Evolutionary conservation across 1,140 invertebrate genomes (phyloP).

Genomic region (Drosophila ambigua): DNA sequence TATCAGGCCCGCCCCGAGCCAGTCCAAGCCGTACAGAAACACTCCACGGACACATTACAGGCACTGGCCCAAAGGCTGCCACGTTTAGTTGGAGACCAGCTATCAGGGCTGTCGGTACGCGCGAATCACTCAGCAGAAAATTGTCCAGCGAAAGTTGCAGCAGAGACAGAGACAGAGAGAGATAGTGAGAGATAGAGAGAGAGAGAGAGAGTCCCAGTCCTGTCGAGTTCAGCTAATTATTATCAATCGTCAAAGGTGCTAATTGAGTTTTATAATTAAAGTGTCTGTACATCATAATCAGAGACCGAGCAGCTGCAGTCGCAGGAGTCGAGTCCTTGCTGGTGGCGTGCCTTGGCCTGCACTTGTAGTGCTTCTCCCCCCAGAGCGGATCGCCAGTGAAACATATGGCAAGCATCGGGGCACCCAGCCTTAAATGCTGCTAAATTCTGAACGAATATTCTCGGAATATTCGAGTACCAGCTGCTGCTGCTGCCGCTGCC

Average conservation of each 20-base stretch:
- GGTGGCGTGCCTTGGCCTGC: background rate
- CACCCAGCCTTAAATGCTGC: constrained; percentile 50
- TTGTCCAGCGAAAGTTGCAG: background rate
- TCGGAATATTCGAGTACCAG: constrained; percentile 19
- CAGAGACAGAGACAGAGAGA: background rate
- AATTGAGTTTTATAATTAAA: constrained; percentile 69
- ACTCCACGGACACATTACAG: constrained; percentile 36
- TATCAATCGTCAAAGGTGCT: constrained; percentile 41
- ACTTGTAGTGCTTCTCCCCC: constrained; percentile 49
- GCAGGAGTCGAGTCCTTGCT: constrained; percentile 20
- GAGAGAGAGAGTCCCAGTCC: background rate
- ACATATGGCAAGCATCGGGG: constrained; percentile 46
- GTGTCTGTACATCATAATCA: constrained; percentile 29
- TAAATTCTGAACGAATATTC: constrained; percentile 37
- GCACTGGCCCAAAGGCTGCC: constrained; percentile 31
- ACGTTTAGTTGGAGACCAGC: constrained; percentile 66
- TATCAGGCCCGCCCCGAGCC: constrained; percentile 58
- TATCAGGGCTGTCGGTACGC: constrained; percentile 68
- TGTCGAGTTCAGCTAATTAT: background rate
- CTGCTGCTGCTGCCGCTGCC: constrained; percentile 33
- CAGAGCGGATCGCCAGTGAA: constrained; percentile 36
- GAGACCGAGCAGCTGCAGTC: background rate
- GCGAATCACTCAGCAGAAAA: constrained; percentile 26
- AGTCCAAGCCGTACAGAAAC: constrained; percentile 9
- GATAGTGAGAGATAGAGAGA: background rate